These are phyloP conservation scores for Pangasius sanitwongsei DNA, from an alignment of 2,797 vertebrate species.

Conservation along the genomic window DNA sequence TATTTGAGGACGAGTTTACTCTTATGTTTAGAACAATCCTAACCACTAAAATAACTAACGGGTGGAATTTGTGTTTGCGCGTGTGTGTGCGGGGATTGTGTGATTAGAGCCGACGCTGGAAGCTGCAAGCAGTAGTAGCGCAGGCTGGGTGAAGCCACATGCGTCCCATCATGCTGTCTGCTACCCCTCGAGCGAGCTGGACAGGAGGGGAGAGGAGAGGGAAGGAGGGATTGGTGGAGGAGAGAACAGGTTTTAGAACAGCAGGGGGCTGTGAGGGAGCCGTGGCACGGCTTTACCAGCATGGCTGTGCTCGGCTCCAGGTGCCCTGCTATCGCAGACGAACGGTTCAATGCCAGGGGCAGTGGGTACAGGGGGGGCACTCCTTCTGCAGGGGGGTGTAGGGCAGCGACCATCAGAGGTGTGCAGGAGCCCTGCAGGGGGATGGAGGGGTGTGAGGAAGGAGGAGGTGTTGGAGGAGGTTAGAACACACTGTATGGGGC, in stretches of 20 bases:
- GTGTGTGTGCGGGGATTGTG: neutral
- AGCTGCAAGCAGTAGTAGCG: conserved; percentile 57
- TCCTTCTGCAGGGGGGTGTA: conserved; percentile 88
- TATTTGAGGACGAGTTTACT: neutral
- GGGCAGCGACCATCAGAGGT: conserved; percentile 90
- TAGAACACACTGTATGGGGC: conserved; percentile 19
- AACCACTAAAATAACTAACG: neutral
- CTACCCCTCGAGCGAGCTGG: conserved; percentile 61
- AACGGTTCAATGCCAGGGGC: conserved; percentile 85
- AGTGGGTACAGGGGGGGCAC: conserved; percentile 85
- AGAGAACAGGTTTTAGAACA: conserved; percentile 59
- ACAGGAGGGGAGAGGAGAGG: conserved; percentile 43
- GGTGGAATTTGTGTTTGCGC: neutral
- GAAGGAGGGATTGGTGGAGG: neutral
- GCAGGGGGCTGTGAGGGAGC: conserved; percentile 55
- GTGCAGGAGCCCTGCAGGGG: conserved; percentile 90
- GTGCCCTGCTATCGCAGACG: conserved; percentile 84
- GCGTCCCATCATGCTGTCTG: conserved; percentile 80
- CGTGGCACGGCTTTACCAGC: conserved; percentile 82
- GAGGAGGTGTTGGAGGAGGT: conserved; percentile 27
- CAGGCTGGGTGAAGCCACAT: conserved; percentile 70
- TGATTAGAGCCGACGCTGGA: conserved; percentile 24
- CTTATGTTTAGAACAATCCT: neutral
- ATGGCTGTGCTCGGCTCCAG: conserved; percentile 88
- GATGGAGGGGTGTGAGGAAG: conserved; percentile 49